Base-by-base conservation (phyloP, 2,888 invertebrate species). In the Cinara cedri region DNA sequence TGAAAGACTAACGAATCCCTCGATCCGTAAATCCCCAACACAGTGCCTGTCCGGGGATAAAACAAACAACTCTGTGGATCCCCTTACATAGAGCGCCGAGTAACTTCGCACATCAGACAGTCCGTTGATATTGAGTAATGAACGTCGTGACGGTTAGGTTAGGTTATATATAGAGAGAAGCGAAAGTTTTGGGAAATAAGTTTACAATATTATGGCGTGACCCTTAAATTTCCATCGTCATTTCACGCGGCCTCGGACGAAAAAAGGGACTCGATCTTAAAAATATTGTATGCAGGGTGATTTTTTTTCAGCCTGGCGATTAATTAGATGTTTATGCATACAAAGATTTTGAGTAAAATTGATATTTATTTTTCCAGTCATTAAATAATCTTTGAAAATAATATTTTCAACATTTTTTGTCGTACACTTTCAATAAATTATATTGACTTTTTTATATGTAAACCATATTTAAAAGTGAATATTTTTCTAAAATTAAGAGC, bases 1-100 rank as follows among this genome's bases (percentile, higher is more conserved):
- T 34, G 49, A 62, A 62, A 62, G 49, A 62, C 72, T 72, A 62
- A 72, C 60, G 60, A 49, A 62, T 72, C 46, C 49, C 60, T 60
- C 62, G 19, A 72, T 51, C 60, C 72, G 46, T 62, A 34, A 72
- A 62, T n/a, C 49, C 49, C 26, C 14, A 10, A 26, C 19, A 6
- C 26, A n/a, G 46, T 49, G 62, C 62, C 21, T 19, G 26, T 34
- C 49, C 34, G 16, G 16, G 19, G 62, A 49, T 72, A 72, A 72
- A 62, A 72, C 49, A 49, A 49, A 34, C 62, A 62, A 34, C 62
- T 11, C n/a, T 44, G 13, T 49, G 24, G 4, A 19, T 19, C 9
- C 14, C 16, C 14, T 62, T 14, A 16, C 42, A 42, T n/a, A 54
- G 63, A 54, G 9, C n/a, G 9, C 16, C 34, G 3, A 49, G 19